Base-by-base conservation (phyloP, 2,888 invertebrate species). In the Glyphotaelius pellucidus region DNA sequence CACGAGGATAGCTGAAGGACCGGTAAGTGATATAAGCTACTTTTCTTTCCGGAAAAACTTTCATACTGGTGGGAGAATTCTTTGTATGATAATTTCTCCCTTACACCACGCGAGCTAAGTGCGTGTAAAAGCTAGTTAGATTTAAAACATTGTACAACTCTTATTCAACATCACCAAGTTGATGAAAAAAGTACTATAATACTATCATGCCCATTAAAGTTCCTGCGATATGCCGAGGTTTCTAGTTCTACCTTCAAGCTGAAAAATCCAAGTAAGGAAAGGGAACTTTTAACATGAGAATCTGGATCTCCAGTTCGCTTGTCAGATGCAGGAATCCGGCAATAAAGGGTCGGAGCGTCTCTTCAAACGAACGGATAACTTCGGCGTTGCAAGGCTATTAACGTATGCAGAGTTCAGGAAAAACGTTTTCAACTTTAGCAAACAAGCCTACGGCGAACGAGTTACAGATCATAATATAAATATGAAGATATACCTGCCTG, bases 351-450 rank as follows among this genome's bases (percentile, higher is more conserved):
- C 35, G 85, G 85, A 52, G 90, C 52, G 90, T 90, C 67, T 86
- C 90, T 80, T 90, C 90, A 80, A 85, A 88, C 81, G 88, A 91
- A 32, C 91, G 85, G 42, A 91, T 88, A 91, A 91, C 90, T 91
- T 92, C 89, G 81, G 80, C 91, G 89, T 92, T 90, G 67, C 83
- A 90, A 35, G 80, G 88, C 85, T 91, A 92, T 92, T 92, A 91
- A 91, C 89, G 92, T 89, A 83, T 87, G 80, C 84, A 80, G 86
- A 47, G 38, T 42, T 91, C 52, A 91, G 91, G 81, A 91, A 90
- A 90, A 91, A 91, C 91, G 91, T 80, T 87, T 85, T 89, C 91
- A 92, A 93, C 85, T 93, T 93, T 92, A 67, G 67, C 90, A 80
- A 91, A 92, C 93, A 90, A 86, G 93, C 91, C 93, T 91, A 93